Base-by-base conservation (phyloP, 2,888 invertebrate species). In the Frankliniella fusca region DNA sequence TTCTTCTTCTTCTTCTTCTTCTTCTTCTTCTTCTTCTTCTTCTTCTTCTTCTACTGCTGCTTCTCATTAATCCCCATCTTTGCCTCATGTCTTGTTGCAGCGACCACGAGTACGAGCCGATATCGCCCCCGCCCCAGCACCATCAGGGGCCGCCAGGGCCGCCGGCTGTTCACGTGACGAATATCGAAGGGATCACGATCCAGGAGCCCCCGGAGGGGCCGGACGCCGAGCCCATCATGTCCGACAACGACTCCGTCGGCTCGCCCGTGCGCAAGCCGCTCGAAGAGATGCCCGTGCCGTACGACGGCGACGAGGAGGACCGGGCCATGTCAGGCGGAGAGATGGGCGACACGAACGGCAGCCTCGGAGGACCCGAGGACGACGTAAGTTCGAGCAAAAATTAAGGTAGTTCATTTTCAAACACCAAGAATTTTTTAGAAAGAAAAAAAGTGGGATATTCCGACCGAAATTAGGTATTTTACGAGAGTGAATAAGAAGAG, bases 61-160 rank as follows among this genome's bases (percentile, higher is more conserved):
- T 80, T 80, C n/a, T n/a, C n/a, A n/a, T n/a, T n/a, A n/a, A n/a
- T n/a, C n/a, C n/a, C n/a, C n/a, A n/a, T 1, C 50, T 38, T 20
- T 81, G 28, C 20, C 48, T n/a, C 20, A 27, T 87, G 38, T 38
- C 38, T 5, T 38, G 85, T 85, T 92, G 86, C 91, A 96, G 96
- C 91, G 96, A 96, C 91, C 96, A 96, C 92, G 95, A 96, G 89
- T 96, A 96, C 90, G 96, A 96, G 90, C 94, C 95, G 86, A 93
- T 96, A 88, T 94, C 93, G 87, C 93, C 93, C 86, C 93, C 93
- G 84, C 89, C 89, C 84, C 89, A 90, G 82, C 83, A 49, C 61
- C 83, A 38, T 88, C 87, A 87, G 88, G 87, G 86, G 88, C 87
- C 84, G 87, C 87, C 87, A 86, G 87, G 85, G 87, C 84, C 83